Base-by-base conservation (phyloP, 2,113 vertebrate species). In the Leptocoma aspasia region DNA sequence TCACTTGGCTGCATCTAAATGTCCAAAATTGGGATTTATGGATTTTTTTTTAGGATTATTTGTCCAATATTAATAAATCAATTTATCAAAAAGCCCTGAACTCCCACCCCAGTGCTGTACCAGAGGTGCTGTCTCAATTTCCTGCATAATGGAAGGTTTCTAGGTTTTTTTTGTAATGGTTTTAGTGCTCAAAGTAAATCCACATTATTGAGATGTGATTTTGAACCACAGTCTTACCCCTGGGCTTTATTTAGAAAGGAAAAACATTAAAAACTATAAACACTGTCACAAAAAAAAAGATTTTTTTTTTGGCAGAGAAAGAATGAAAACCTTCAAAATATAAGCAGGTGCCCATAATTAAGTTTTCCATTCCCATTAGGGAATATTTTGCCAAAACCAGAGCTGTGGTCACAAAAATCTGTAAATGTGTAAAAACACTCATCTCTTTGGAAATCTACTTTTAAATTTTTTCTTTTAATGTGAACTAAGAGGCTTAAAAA, bases 31-130 rank as follows among this genome's bases (percentile, higher is more conserved):
- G 26, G 27, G 6, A 11, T 2, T 52, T 8, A 5, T 33, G 16
- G 44, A 7, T 3, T 1, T 31, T 1, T 31, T 41, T 19, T 37
- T 7, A 13, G 10, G 33, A 3, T 26, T 11, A 2, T 23, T n/a
- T 21, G 26, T 47, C 2, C 12, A 15, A 4, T 4, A 39, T 7
- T 11, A n/a, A 52, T 59, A 60, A 61, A 72, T 18, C 6, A 11
- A 44, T 42, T 61, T 53, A 53, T 65, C 60, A 61, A 31, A 33
- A 52, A 47, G 31, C 30, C 37, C 35, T 83, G 52, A 56, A 10
- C 26, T 54, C 23, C 22, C 35, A 56, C 31, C 5, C 15, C 35
- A 21, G 31, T 21, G 37, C 0, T 53, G 28, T 10, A 22, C 27
- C 64, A 47, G 5, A 82, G 15, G 13, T 8, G 45, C 7, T 23